phyloP scores from a whole-genome alignment of 1,140 invertebrate species.

The Lordiphosa mommai region DNA sequence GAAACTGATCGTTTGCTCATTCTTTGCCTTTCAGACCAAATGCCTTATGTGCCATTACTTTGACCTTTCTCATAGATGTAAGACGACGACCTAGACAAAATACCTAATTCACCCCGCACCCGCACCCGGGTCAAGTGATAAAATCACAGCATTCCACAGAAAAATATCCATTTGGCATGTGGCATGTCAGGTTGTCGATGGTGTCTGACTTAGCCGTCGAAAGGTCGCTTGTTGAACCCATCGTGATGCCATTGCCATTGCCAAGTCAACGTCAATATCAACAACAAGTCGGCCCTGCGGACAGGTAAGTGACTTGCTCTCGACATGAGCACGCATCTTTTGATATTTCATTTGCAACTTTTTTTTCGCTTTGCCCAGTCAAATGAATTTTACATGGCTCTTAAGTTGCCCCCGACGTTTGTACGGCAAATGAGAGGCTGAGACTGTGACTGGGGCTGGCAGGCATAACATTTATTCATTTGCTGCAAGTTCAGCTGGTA shows the following conservation, averaged over 20 bases:
- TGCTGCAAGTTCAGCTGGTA: constrained; percentile 52
- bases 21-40: too few species aligned
- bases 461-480: constrained; percentile 16
- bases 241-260: not conserved
- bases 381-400: constrained; percentile 64
- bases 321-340: constrained; percentile 16
- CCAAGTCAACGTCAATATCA: constrained; percentile 22
- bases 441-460: constrained; percentile 36
- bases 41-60: too few species aligned
- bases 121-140: too few species aligned
- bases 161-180: constrained; percentile 1
- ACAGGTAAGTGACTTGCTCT: constrained; percentile 6
- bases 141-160: not conserved
- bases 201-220: constrained; percentile 1
- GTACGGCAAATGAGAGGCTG: constrained; percentile 9
- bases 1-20: too few species aligned
- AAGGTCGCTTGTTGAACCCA: constrained; percentile 25
- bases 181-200: constrained; percentile 2
- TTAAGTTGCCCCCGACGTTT: constrained; percentile 18
- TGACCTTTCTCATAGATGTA: too few species aligned
- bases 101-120: too few species aligned
- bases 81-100: too few species aligned
- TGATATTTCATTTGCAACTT: constrained; percentile 45
- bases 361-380: constrained; percentile 32
- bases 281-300: not conserved